Evolutionary conservation across 92 coral and sea anemone genomes (phyloP).

Genomic region (Anthopleura xanthogrammica): DNA sequence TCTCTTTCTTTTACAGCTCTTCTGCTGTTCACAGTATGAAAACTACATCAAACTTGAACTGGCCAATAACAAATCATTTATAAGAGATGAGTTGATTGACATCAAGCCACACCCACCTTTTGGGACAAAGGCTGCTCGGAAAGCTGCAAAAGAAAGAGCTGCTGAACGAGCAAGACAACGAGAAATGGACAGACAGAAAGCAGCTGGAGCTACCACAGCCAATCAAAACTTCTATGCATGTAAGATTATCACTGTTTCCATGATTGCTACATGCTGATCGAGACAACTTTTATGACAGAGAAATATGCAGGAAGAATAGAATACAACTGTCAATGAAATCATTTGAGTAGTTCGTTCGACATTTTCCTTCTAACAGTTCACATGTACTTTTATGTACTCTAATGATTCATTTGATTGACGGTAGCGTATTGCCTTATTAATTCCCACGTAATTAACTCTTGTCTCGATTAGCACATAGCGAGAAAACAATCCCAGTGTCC

Average conservation of each 20-base stretch:
- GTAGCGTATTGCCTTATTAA: no score
- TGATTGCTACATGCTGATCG: no score
- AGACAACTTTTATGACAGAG: no score
- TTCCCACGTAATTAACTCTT: no score
- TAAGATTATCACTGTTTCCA: slow-evolving; percentile 29
- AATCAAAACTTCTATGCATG: slow-evolving; percentile 84
- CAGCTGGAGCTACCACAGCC: slow-evolving; percentile 77
- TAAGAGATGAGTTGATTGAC: slow-evolving; percentile 86
- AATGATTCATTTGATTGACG: no score
- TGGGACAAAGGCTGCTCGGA: slow-evolving; percentile 97
- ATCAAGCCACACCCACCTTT: slow-evolving; percentile 96
- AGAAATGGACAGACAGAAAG: slow-evolving; percentile 92
- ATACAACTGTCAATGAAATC: no score
- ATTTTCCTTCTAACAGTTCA: no score
- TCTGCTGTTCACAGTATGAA: slow-evolving; percentile 82
- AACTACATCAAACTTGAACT: slow-evolving; percentile 73
- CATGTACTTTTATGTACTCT: no score
- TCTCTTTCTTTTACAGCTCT: slow-evolving; percentile 46
- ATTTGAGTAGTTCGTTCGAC: no score
- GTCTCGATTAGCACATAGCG: no score
- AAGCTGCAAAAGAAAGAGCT: slow-evolving; percentile 96
- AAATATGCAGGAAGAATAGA: no score
- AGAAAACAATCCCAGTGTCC: no score
- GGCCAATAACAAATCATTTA: slow-evolving; percentile 68
- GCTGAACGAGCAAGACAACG: slow-evolving; percentile 96